A percentile compares a stretch with the other conserved stretches of the same genome.
These are phyloP conservation scores for Lithobius niger DNA, from an alignment of 1,140 invertebrate genomes.

Conservation along the genomic window DNA sequence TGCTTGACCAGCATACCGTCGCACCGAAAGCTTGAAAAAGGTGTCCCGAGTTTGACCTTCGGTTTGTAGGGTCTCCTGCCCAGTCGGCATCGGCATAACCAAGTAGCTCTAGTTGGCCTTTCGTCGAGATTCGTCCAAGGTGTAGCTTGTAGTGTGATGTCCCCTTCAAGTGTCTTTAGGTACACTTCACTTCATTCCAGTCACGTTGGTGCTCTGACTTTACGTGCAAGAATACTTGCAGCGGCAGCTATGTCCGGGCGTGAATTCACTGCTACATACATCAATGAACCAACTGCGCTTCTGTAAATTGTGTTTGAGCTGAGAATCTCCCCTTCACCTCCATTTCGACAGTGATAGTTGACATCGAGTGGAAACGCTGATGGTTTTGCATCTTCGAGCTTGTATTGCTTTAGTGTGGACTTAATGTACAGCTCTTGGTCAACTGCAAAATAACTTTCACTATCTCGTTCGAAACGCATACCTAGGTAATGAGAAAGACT, in stretches of 20 bases:
- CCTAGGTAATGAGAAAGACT: no score
- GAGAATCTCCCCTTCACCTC: no score
- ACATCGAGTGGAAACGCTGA: no score
- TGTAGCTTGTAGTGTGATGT: no score
- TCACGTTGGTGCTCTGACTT: background rate
- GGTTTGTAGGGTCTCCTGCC: constrained; percentile 7
- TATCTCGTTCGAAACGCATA: no score
- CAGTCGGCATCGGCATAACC: background rate
- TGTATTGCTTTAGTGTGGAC: no score
- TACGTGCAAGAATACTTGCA: background rate
- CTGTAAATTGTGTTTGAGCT: no score
- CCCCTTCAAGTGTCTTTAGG: background rate
- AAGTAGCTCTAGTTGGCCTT: background rate
- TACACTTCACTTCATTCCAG: background rate
- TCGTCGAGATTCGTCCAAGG: no score
- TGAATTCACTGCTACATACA: background rate
- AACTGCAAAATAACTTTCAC: no score
- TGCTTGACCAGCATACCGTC: constrained; percentile 23
- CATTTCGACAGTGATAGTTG: no score
- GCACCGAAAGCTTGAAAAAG: constrained; percentile 23
- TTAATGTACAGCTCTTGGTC: no score
- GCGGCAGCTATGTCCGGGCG: background rate
- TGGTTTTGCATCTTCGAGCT: no score
- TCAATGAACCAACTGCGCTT: background rate
- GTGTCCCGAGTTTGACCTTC: constrained; percentile 30